These are phyloP conservation scores for Sebastes dallii DNA, from an alignment of 2,797 vertebrate species.

Conservation along the genomic window DNA sequence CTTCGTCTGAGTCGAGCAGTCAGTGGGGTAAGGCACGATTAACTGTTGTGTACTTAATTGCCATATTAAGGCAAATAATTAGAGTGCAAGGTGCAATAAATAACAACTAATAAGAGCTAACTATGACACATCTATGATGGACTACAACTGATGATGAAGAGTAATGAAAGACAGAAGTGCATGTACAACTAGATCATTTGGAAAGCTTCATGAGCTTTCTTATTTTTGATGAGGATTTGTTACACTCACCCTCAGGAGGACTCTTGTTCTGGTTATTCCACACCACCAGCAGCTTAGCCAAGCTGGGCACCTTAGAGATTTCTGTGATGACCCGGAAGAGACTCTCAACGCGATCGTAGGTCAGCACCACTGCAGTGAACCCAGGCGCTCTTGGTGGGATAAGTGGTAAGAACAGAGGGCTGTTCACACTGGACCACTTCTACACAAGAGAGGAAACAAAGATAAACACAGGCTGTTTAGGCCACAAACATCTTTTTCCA, in stretches of 20 bases:
- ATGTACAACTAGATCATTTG: neutral
- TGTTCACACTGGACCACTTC: slow-evolving; percentile 98
- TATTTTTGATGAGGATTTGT: neutral
- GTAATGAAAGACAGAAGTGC: neutral
- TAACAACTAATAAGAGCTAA: slow-evolving; percentile 58
- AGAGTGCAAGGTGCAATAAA: slow-evolving; percentile 54
- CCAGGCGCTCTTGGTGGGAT: slow-evolving; percentile 96
- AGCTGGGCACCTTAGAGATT: slow-evolving; percentile 96
- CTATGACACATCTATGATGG: slow-evolving; percentile 82
- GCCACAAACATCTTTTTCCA: neutral
- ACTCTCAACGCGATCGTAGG: slow-evolving; percentile 97
- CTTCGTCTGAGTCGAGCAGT: slow-evolving; percentile 17
- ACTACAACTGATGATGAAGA: slow-evolving; percentile 68
- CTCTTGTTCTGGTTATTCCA: slow-evolving; percentile 99
- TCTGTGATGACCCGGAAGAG: slow-evolving; percentile 98
- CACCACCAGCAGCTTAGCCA: slow-evolving; percentile 95
- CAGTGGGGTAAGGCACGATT: slow-evolving; percentile 33
- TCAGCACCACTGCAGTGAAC: slow-evolving; percentile 97
- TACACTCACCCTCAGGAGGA: slow-evolving; percentile 92
- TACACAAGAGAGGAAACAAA: slow-evolving; percentile 55
- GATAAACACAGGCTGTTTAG: neutral
- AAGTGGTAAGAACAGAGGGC: slow-evolving; percentile 95
- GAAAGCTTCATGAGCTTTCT: neutral
- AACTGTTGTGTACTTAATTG: slow-evolving; percentile 53
- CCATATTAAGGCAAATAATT: slow-evolving; percentile 63